Evolutionary conservation across 1,140 invertebrate species (phyloP), one percentile per base, ranked within the genome.

Genomic region (Agrypnia vestita): DNA sequence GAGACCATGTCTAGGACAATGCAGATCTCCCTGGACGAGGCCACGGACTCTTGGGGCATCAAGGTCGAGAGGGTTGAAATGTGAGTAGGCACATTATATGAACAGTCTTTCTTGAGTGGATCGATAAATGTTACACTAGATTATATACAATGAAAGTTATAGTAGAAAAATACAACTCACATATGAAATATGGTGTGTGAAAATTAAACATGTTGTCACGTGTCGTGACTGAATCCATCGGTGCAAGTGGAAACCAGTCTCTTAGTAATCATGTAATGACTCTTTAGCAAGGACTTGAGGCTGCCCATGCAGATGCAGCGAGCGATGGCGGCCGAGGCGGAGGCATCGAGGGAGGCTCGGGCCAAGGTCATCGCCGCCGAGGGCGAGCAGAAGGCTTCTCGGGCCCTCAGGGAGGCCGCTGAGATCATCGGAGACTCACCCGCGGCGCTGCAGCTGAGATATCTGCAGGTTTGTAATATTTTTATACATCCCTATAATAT

Each of bases 61-160:
- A 98, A 98, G 90, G 97, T 99, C 17, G 97, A 98, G 88, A 90
- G 97, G 81, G 97, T 99, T 56, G 97, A 98, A 92, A 97, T 98
- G 96, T 97, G 90, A 94, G 94, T 92, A 1, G n/a, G n/a, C n/a
- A n/a, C 85, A 12, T 77, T 49, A 9, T 35, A 19, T 17, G 17
- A 59, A 17, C 1, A 35, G 25, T 35, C 1, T 35, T 35, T 35
- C n/a, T n/a, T n/a, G n/a, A n/a, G n/a, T n/a, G n/a, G n/a, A n/a
- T n/a, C n/a, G n/a, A n/a, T n/a, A n/a, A n/a, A n/a, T n/a, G n/a
- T n/a, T n/a, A n/a, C n/a, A n/a, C n/a, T n/a, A n/a, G n/a, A n/a
- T n/a, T n/a, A n/a, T n/a, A n/a, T n/a, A n/a, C n/a, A n/a, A n/a
- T n/a, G n/a, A n/a, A n/a, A n/a, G n/a, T n/a, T n/a, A n/a, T n/a